Evolutionary conservation across 2,888 invertebrate genomes (phyloP).

Genomic region (Eumacrocentrus americanus): DNA sequence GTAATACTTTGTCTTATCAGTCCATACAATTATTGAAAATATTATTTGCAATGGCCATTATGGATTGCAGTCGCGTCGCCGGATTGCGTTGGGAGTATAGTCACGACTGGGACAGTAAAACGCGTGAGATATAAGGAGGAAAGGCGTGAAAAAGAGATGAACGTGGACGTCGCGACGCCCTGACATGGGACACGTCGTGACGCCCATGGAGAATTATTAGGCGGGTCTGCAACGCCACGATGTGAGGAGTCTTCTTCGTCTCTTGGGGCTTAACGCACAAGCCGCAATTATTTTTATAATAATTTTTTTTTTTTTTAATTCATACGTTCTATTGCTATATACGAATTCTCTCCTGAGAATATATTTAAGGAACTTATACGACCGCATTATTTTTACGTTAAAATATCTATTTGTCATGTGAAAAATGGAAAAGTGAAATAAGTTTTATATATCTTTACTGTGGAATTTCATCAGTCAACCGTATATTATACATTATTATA

Average conservation of each 20-base stretch:
- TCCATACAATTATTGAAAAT: no score
- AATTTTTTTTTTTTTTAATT: background rate
- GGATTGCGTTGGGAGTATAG: background rate
- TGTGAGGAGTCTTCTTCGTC: conserved; percentile 4
- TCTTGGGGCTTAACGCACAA: conserved; percentile 3
- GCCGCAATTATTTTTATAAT: background rate
- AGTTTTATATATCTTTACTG: background rate
- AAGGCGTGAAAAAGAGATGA: conserved; percentile 44
- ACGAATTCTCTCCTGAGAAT: background rate
- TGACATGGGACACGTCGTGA: conserved; percentile 56
- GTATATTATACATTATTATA: no score
- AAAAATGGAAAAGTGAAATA: background rate
- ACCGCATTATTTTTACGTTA: background rate
- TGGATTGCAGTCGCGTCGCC: no score
- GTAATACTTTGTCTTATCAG: no score
- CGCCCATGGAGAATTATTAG: conserved; percentile 56
- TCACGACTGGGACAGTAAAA: background rate
- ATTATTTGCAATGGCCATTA: no score
- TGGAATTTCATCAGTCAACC: background rate
- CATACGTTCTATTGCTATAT: background rate
- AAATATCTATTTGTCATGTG: background rate
- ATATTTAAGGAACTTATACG: background rate
- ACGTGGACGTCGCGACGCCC: conserved; percentile 54
- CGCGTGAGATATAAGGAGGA: background rate
- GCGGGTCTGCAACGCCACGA: conserved; percentile 45